phyloP scores from a whole-genome alignment of 2,888 invertebrate genomes.

The Pollenia angustigena region DNA sequence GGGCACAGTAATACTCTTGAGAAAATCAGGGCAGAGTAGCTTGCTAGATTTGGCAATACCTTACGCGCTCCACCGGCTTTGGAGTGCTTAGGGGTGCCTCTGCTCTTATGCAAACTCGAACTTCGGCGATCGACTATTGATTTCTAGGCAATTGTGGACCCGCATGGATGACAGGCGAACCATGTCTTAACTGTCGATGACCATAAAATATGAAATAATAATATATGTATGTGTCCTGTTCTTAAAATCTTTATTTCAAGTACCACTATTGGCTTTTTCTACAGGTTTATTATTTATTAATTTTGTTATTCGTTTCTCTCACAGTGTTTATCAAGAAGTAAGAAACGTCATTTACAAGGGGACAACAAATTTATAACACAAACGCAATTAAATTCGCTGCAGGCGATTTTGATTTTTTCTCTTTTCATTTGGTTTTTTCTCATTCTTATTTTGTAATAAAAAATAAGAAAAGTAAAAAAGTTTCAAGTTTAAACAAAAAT shows the following conservation, averaged over 20 bases:
- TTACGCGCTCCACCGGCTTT: too few relatives aligned
- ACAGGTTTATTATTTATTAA: not conserved
- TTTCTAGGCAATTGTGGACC: too few relatives aligned
- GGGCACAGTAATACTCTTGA: too few relatives aligned
- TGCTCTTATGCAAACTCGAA: too few relatives aligned
- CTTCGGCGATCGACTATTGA: too few relatives aligned
- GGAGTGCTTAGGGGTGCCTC: too few relatives aligned
- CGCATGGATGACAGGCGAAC: too few relatives aligned
- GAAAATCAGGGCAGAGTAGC: too few relatives aligned
- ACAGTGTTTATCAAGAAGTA: conserved; percentile 62
- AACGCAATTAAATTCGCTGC: conserved; percentile 82
- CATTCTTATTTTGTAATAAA: conserved; percentile 14
- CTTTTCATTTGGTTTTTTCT: conserved; percentile 24
- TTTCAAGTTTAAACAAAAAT: conserved; percentile 48
- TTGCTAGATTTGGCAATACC: too few relatives aligned
- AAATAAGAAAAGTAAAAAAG: conserved; percentile 28
- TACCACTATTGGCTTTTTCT: too few relatives aligned
- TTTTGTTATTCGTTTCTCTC: conserved; percentile 10
- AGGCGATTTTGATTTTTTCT: conserved; percentile 78
- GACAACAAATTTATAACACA: conserved; percentile 81
- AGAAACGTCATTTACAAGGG: conserved; percentile 72
- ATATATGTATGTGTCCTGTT: not conserved
- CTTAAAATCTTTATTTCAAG: not conserved
- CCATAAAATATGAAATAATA: too few relatives aligned
- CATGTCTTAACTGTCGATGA: too few relatives aligned